A percentile compares a stretch with the other conserved stretches of the same genome.
These are phyloP conservation scores for Nebria salina DNA, from an alignment of 2,888 invertebrate genomes.

Conservation along the genomic window DNA sequence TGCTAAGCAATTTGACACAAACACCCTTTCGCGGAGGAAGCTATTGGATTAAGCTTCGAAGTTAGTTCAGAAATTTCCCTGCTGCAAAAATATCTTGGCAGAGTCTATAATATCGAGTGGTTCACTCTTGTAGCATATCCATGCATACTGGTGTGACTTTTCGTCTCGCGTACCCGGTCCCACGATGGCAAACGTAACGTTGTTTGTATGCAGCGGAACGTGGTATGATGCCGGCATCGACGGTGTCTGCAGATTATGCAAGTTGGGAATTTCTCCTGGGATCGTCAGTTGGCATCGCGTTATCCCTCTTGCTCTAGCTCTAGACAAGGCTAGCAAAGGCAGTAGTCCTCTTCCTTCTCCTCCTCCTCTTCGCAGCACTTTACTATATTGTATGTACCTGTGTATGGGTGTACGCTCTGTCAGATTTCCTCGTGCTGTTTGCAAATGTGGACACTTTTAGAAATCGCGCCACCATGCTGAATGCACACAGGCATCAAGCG, in stretches of 20 bases:
- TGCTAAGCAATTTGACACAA: too few species aligned
- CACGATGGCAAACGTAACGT: slow-evolving; percentile 45
- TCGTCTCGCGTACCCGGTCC: not conserved
- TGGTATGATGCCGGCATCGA: slow-evolving; percentile 50
- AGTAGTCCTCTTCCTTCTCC: not conserved
- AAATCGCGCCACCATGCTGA: slow-evolving; percentile 9
- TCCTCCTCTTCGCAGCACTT: not conserved
- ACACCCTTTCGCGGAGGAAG: too few species aligned
- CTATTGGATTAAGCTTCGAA: too few species aligned
- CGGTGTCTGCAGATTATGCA: slow-evolving; percentile 56
- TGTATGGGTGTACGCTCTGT: slow-evolving; percentile 47
- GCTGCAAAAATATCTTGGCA: not conserved
- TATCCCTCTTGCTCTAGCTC: not conserved
- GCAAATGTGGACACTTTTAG: slow-evolving; percentile 48
- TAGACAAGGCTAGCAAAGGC: not conserved
- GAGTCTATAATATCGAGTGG: not conserved
- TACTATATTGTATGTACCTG: not conserved
- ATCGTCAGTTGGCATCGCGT: slow-evolving; percentile 36
- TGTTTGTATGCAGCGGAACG: slow-evolving; percentile 53
- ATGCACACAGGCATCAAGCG: slow-evolving; percentile 2
- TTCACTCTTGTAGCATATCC: not conserved
- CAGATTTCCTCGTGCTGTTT: slow-evolving; percentile 53
- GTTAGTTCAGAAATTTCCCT: too few species aligned
- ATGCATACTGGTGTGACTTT: not conserved
- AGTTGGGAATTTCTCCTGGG: slow-evolving; percentile 58